phyloP scores from a whole-genome alignment of 2,113 vertebrate genomes.

The Okapia johnstoni region DNA sequence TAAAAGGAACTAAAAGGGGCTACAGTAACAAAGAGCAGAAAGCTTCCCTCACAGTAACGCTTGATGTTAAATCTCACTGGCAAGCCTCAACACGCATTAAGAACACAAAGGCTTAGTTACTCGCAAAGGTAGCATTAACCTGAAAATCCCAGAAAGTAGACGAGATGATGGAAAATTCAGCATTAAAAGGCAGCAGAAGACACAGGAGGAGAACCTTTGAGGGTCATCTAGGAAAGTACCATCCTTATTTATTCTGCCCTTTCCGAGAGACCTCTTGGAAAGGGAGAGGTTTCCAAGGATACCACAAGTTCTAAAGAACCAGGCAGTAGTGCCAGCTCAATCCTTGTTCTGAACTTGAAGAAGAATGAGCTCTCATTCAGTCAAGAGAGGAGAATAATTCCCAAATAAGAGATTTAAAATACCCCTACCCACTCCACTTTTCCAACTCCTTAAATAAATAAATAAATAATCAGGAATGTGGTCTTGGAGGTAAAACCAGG shows the following conservation, averaged over 20 bases:
- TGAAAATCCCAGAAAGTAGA: background rate
- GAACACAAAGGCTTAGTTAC: background rate
- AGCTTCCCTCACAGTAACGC: background rate
- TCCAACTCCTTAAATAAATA: background rate
- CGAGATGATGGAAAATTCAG: background rate
- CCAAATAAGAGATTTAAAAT: background rate
- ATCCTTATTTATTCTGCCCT: background rate
- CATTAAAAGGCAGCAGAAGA: background rate
- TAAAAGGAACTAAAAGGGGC: background rate
- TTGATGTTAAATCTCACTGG: background rate
- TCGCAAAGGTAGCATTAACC: background rate
- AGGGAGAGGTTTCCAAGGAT: background rate
- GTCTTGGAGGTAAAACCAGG: background rate
- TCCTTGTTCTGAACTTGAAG: background rate
- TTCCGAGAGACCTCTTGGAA: background rate
- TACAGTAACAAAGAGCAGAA: background rate
- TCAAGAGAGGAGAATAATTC: background rate
- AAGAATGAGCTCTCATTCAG: background rate
- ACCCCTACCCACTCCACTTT: background rate
- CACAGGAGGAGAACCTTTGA: background rate
- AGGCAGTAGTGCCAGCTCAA: background rate
- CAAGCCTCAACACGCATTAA: background rate
- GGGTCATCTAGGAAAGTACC: background rate
- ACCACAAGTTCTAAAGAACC: background rate
- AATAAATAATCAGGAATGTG: background rate